phyloP scores from a whole-genome alignment of 64 coral and sea anemone genomes.

The Montipora efflorescens region DNA sequence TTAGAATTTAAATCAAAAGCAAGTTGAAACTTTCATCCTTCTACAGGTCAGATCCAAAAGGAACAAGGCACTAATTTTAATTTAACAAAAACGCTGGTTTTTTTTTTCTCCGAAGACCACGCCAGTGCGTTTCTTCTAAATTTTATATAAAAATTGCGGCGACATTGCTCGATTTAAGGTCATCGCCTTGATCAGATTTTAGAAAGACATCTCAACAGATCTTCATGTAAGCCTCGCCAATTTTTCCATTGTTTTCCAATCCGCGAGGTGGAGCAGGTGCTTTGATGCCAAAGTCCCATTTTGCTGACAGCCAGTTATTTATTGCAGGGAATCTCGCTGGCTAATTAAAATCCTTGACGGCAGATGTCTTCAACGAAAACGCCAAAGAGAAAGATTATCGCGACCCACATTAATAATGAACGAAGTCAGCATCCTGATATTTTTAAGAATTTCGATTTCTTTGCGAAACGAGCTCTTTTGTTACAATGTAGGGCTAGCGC shows the following conservation, averaged over 20 bases:
- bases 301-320: conserved; percentile 9
- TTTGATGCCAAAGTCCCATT: not conserved
- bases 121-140: not conserved
- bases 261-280: conserved; percentile 25
- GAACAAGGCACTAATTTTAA: too few species aligned
- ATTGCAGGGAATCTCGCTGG: conserved; percentile 28
- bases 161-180: conserved; percentile 20
- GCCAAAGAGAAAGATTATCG: conserved; percentile 36
- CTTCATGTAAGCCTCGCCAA: not conserved
- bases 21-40: not conserved
- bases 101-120: not conserved
- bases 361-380: conserved; percentile 46
- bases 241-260: conserved; percentile 41
- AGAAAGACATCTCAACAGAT: conserved; percentile 1
- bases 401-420: conserved; percentile 42
- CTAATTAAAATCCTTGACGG: conserved; percentile 52
- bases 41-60: not conserved
- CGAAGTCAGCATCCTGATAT: conserved; percentile 6
- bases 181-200: not conserved
- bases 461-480: not conserved
- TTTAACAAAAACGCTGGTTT: not conserved
- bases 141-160: not conserved
- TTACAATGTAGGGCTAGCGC: not conserved
- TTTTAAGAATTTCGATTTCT: conserved; percentile 27
- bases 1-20: too few species aligned